phyloP scores from a whole-genome alignment of 2,888 invertebrate species.

The Lithophane ornitopus region DNA sequence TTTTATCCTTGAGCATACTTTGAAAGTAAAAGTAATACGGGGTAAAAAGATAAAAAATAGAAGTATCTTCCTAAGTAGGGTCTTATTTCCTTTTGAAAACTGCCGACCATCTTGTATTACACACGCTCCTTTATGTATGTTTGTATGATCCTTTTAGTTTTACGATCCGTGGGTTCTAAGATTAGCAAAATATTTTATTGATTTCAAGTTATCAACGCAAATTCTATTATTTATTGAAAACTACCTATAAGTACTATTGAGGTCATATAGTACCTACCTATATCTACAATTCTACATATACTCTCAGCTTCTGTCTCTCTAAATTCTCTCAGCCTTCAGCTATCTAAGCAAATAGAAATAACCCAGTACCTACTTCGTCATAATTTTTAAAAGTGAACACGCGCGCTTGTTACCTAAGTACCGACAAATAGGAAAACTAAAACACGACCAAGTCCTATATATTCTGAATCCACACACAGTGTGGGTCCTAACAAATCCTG shows the following conservation, averaged over 20 bases:
- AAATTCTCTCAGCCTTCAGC: too few relatives aligned
- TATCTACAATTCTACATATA: background rate
- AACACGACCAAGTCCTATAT: slow-evolving; percentile 16
- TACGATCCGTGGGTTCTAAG: background rate
- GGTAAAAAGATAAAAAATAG: background rate
- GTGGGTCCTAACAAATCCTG: slow-evolving; percentile 46
- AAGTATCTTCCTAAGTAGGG: background rate
- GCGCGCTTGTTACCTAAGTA: slow-evolving; percentile 1
- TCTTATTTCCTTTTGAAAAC: background rate
- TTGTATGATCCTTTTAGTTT: background rate
- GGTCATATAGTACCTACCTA: background rate
- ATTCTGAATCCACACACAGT: slow-evolving; percentile 3
- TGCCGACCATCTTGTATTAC: background rate
- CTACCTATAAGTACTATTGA: background rate
- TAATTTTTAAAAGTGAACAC: slow-evolving; percentile 2
- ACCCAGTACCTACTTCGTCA: too few relatives aligned
- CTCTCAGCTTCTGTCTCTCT: too few relatives aligned
- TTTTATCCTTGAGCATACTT: slow-evolving; percentile 8
- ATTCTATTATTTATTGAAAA: background rate
- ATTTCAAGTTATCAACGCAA: background rate
- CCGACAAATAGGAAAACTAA: slow-evolving; percentile 22
- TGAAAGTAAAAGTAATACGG: background rate
- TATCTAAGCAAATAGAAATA: background rate
- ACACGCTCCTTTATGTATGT: background rate
- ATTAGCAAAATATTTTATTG: background rate